Conservation (phyloP, 2,888 invertebrate genomes). For the Pedicia rivosa region DNA sequence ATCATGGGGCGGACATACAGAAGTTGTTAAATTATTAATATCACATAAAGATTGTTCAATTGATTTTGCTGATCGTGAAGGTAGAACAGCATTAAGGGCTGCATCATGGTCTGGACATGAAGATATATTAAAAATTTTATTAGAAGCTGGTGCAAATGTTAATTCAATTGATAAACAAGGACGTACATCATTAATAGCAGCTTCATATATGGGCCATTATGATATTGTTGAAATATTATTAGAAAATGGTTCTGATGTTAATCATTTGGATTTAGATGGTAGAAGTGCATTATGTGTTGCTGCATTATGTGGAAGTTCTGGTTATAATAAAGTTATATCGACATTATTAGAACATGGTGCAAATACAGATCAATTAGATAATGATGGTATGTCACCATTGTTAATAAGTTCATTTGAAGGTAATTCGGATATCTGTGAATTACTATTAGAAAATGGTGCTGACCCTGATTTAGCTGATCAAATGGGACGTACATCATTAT, state of each 20-base stretch:
- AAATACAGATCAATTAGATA: conserved; percentile 64
- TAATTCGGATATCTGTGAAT: conserved; percentile 81
- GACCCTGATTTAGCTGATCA: conserved; percentile 78
- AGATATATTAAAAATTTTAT: conserved; percentile 57
- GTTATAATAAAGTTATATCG: conserved; percentile 48
- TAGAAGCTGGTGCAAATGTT: conserved; percentile 61
- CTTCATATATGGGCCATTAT: conserved; percentile 93
- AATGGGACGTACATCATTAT: conserved; percentile 69
- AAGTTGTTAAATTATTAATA: conserved; percentile 66
- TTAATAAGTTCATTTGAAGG: conserved; percentile 85
- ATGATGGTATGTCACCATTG: conserved; percentile 76
- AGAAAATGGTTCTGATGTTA: conserved; percentile 65
- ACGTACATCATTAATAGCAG: conserved; percentile 83
- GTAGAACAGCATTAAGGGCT: conserved; percentile 75
- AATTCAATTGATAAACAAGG: conserved; percentile 80
- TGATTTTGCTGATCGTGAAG: conserved; percentile 75
- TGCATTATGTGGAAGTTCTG: conserved; percentile 67
- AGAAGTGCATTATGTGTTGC: conserved; percentile 79
- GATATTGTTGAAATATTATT: conserved; percentile 73
- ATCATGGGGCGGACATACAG: conserved; percentile 90
- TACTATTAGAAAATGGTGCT: conserved; percentile 80
- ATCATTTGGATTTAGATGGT: conserved; percentile 77
- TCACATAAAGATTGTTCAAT: conserved; percentile 60
- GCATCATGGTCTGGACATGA: conserved; percentile 93
- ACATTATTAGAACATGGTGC: conserved; percentile 68